Evolutionary conservation across 2,113 vertebrate genomes (phyloP), one percentile per base, ranked within the genome.

Genomic region (Monopterus albus): DNA sequence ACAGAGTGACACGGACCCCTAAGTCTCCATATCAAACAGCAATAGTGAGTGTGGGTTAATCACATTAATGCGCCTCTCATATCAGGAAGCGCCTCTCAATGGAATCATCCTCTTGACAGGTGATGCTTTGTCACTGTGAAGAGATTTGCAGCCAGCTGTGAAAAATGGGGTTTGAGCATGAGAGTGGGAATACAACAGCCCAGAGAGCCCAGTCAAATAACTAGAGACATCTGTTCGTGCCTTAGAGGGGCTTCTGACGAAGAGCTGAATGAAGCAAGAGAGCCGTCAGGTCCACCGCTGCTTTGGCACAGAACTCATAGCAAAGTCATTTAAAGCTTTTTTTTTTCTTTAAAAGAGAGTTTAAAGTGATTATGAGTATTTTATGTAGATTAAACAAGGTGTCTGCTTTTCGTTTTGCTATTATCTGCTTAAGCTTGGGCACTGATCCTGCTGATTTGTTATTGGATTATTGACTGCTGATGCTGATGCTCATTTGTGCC

Each of bases 1-100:
- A 26, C 55, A 35, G 62, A 40, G 64, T 56, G 82, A 81, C 70
- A 73, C 26, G 65, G 81, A 75, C 61, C 78, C 67, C 62, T 75
- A 76, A 82, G 84, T 72, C 49, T 62, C 65, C 57, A 71, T 55
- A 81, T 88, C 59, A 79, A 79, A 81, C 72, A 7, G 76, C 77
- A 81, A 73, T 72, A 80, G 77, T 31, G 75, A 87, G 74, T 75
- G 86, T 85, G 88, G 79, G 83, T 85, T 90, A 88, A 89, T 90
- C 75, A 80, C 86, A 67, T 88, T 84, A 90, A 89, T 86, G 84
- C 83, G 81, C 83, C 76, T 79, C 79, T 89, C 86, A 80, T 84
- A 87, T 77, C 86, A 83, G 78, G 78, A 85, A 78, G 79, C 72
- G 83, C 55, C 79, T 87, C 85, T 87, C 81, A 75, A 69, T 88